Percentiles rank a stretch among this genome's conserved stretches.
phyloP scores from a whole-genome alignment of 1,140 invertebrate species.

The Drosophila auraria region DNA sequence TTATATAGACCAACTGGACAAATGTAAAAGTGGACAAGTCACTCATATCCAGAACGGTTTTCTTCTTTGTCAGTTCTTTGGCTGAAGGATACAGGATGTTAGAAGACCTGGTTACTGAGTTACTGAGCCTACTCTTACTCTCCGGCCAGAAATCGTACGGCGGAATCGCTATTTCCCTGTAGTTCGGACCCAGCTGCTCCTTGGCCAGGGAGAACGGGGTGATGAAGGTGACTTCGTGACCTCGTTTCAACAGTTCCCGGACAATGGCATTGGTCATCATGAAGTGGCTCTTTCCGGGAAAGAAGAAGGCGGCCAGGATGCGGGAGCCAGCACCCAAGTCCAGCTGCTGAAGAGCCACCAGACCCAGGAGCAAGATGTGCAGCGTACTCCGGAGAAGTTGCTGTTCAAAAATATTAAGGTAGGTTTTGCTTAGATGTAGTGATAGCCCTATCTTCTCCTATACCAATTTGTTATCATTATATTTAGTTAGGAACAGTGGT shows the following conservation, averaged over 20 bases:
- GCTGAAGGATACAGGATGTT: slow-evolving; percentile 11
- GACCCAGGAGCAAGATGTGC: slow-evolving; percentile 30
- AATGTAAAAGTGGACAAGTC: slow-evolving; percentile 38
- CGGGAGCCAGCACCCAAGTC: slow-evolving; percentile 31
- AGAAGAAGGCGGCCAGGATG: slow-evolving; percentile 69
- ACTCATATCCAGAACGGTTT: slow-evolving; percentile 50
- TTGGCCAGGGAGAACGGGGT: slow-evolving; percentile 63
- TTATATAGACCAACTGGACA: slow-evolving; percentile 4
- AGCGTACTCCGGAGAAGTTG: slow-evolving; percentile 68
- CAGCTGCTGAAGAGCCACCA: slow-evolving; percentile 49
- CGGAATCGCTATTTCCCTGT: slow-evolving; percentile 65
- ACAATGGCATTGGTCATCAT: slow-evolving; percentile 72
- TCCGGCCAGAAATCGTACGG: slow-evolving; percentile 63
- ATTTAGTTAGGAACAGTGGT: not conserved
- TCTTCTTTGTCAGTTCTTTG: slow-evolving; percentile 18
- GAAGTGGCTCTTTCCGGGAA: slow-evolving; percentile 76
- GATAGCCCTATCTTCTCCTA: not conserved
- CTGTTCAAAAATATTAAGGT: slow-evolving; percentile 13
- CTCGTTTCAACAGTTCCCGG: slow-evolving; percentile 57
- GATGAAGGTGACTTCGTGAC: slow-evolving; percentile 75
- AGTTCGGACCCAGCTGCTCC: slow-evolving; percentile 68
- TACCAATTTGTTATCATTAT: not conserved
- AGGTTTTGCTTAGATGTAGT: too few relatives aligned
- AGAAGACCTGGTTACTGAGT: not conserved
- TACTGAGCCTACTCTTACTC: slow-evolving; percentile 27